Base-by-base conservation (phyloP, 2,888 invertebrate genomes). In the Dyspetes luteomarginatus region DNA sequence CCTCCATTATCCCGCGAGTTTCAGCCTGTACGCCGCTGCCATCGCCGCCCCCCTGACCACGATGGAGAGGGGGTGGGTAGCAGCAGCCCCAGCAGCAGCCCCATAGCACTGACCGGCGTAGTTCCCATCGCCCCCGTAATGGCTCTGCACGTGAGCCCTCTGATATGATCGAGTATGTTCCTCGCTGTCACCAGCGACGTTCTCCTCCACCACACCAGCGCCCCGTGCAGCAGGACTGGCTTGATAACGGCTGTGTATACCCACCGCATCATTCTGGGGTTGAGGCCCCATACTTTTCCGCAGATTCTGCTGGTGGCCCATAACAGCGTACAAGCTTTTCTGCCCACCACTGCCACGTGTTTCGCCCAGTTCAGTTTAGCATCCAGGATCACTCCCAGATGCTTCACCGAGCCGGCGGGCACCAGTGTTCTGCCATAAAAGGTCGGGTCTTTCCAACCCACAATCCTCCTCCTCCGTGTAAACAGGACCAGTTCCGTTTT, bases 11-110 rank as follows among this genome's bases (percentile, higher is more conserved):
- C 15, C 12, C 1, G 55, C 4, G 4, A 26, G 43, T 17, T 24
- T 75, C 28, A 80, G 52, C 48, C 72, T 68, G 89, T 90, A 55
- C 55, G 84, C 65, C 28, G 73, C 56, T 26, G 30, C 67, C 15
- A 60, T 48, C 1, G 65, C 77, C 55, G 68, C 62, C 3, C 24
- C 36, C 48, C 78, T 58, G 4, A 83, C 45, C 56, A 9, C 7
- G 5, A 69, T 15, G 0, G 65, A 60, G 0, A 81, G 52, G 0
- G 78, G 77, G n/a, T n/a, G n/a, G n/a, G n/a, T n/a, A n/a, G n/a
- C 15, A 68, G 72, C n/a, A 78, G 19, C 19, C 64, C 65, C 0
- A 84, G 48, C 7, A 82, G 22, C 0, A 36, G 56, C 36, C 73
- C 84, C 28, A 78, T 5, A 9, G 36, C 62, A 12, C n/a, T 12